Evolutionary conservation across 2,113 vertebrate species (phyloP), one percentile per base, ranked within the genome.

Genomic region (Sylvilagus bachmani): DNA sequence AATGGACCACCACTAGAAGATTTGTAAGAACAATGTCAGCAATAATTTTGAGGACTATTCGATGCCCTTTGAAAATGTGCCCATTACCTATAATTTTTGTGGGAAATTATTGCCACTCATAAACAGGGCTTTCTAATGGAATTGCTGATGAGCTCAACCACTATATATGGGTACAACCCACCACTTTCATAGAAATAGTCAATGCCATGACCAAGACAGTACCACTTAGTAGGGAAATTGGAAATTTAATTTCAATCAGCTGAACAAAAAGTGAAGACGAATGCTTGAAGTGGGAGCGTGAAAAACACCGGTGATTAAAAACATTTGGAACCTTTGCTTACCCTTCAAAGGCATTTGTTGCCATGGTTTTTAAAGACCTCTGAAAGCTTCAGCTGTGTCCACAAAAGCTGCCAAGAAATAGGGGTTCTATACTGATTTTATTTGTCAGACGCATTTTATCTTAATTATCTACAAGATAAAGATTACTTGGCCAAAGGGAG

Each of bases 361-460:
- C 97, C 97, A 98, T 98, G 97, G 97, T 97, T 97, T 97, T 97
- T 77, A 97, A 97, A 97, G 96, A 94, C 94, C 92, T 95, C 92
- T 94, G 93, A 97, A 96, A 97, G 90, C 94, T 90, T 97, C 95
- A 91, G 93, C 95, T 96, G 90, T 95, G 93, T 90, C 93, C 96
- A 93, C 85, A 81, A 94, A 95, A 95, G 94, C 85, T 94, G 96
- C 96, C 96, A 97, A 98, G 95, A 97, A 97, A 96, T 75, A 89
- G 92, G 92, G 96, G 87, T 86, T 97, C 96, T 97, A 94, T 70
- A 86, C 90, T 86, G 91, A 96, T 96, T 97, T 97, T 94, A 95
- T 96, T 97, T 98, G 93, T 97, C 93, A 94, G 75, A 81, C 53
- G 71, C 21, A 92, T 97, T 96, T 97, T 94, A 83, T 95, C 95